Base-by-base conservation (phyloP, 1,140 invertebrate genomes). In the Macrotrachela quadricornifera region DNA sequence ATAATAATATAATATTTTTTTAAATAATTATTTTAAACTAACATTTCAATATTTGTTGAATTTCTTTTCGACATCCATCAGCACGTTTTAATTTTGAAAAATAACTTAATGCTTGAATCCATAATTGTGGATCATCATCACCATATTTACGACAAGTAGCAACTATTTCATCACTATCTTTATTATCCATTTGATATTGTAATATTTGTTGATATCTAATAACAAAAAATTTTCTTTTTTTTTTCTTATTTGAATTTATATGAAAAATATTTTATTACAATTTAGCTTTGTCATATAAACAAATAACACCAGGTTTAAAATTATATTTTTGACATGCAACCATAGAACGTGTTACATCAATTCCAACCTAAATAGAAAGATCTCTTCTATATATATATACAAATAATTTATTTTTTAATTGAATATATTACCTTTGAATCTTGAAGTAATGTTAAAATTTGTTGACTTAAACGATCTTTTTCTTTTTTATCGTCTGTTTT, bases 211-310 rank as follows among this genome's bases (percentile, higher is more conserved):
- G 76, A 63, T 80, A 80, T 59, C 78, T 79, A 56, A 52, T 49
- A 44, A 50, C 15, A 44, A 49, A 11, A 57, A 39, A 44, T 57
- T 1, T 46, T 17, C 14, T 16, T 15, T 54, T 21, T 15, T n/a
- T n/a, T n/a, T n/a, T n/a, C n/a, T n/a, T n/a, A n/a, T n/a, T n/a
- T n/a, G n/a, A n/a, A n/a, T n/a, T n/a, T n/a, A n/a, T n/a, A n/a
- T n/a, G n/a, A n/a, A n/a, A n/a, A n/a, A 44, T 4, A 9, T 39
- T 13, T 44, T 63, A 79, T 76, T 75, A 87, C 76, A 87, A 64
- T 73, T 85, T 82, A 58, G 79, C 79, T 68, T 86, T 83, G 68
- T 88, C 83, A 68, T 86, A 88, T 15, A 90, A 71, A 65, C 79
- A 79, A 0, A 88, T 70, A 42, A 88, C 75, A 11, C 85, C 85